Evolutionary conservation across 2,888 invertebrate species (phyloP), one percentile per base, ranked within the genome.

Genomic region (Dolomedes plantarius): DNA sequence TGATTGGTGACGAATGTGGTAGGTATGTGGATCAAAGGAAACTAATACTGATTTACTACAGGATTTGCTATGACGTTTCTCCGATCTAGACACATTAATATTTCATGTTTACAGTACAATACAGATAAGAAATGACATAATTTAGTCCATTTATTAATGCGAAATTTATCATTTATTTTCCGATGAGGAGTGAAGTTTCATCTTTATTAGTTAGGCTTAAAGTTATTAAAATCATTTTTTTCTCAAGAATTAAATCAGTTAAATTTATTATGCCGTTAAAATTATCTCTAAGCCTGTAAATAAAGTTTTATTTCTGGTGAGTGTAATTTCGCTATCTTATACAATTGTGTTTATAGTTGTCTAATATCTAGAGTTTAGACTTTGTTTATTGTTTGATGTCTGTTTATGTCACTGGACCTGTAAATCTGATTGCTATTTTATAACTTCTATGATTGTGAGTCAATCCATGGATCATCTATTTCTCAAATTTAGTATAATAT

Each of bases 1-100:
- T 64, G 74, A 74, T 56, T 56, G 56, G 41, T 83, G 83, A 83
- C 83, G 83, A 83, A 83, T 83, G 75, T 83, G 67, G 71, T 68
- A 72, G 72, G 72, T 77, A 83, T 83, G 83, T 83, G 77, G 64
- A 39, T 36, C 50, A 71, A 36, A 83, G 65, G 76, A 77, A 72
- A 71, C 72, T 69, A n/a, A n/a, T n/a, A 27, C 23, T n/a, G 65
- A 62, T 68, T 56, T 79, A 56, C 36, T 39, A 32, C 81, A 41
- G 31, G 69, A 83, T 41, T 50, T 19, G 7, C 50, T 65, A 46
- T 83, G 83, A 77, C 77, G 76, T 77, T 72, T 77, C 16, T 28
- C n/a, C 28, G 36, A 62, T 27, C n/a, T 13, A 39, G 39, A 27
- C 36, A 32, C 27, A 28, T 27, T 31, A 56, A 72, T 36, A 23